phyloP scores from a whole-genome alignment of 2,113 vertebrate genomes.

The Ictalurus furcatus region DNA sequence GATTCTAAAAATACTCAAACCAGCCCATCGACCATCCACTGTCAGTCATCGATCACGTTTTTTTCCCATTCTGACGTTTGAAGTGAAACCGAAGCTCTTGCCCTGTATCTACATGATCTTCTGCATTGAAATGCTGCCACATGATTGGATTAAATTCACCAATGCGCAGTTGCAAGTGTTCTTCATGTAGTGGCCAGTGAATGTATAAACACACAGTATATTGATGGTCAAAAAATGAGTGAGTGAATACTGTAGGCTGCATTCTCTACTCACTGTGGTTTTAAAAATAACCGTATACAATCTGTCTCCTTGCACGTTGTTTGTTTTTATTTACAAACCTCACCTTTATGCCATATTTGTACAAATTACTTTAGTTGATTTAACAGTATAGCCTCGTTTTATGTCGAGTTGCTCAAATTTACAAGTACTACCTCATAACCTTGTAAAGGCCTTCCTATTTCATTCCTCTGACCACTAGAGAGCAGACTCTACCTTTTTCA shows the following conservation, averaged over 20 bases:
- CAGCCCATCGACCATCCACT: not conserved
- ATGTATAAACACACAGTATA: not conserved
- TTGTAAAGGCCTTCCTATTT: not conserved
- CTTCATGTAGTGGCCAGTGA: not conserved
- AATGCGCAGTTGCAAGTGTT: not conserved
- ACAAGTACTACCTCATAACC: not conserved
- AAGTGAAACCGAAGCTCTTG: not conserved
- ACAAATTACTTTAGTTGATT: not conserved
- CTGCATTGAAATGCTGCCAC: not conserved
- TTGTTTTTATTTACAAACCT: not conserved
- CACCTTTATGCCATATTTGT: not conserved
- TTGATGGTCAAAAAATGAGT: not conserved
- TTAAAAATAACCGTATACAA: not conserved
- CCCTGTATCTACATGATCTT: not conserved
- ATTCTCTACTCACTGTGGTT: not conserved
- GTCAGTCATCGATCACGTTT: not conserved
- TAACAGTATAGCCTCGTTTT: not conserved
- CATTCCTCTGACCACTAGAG: conserved; percentile 15
- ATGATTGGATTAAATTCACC: not conserved
- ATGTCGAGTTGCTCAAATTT: not conserved
- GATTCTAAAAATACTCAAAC: not conserved
- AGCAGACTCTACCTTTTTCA: not conserved
- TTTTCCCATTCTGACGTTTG: not conserved
- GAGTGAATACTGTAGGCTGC: not conserved
- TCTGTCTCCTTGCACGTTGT: not conserved